phyloP scores from a whole-genome alignment of 2,797 vertebrate genomes.

The Morelia viridis region DNA sequence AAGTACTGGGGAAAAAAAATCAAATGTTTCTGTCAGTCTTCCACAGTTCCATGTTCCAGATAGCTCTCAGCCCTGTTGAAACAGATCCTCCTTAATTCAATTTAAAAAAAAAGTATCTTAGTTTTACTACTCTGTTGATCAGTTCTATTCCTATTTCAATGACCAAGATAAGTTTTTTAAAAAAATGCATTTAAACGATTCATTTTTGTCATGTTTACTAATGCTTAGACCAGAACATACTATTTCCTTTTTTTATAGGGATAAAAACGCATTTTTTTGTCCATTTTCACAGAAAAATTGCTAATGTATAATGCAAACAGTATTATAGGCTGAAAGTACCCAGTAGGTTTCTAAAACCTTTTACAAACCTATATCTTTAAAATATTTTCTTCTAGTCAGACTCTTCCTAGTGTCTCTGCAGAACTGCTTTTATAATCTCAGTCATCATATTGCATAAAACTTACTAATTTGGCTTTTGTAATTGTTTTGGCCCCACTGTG shows the following conservation, averaged over 20 bases:
- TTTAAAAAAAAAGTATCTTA: not conserved
- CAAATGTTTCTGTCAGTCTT: not conserved
- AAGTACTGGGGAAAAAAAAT: not conserved
- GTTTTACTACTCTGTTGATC: not conserved
- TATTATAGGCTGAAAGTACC: not conserved
- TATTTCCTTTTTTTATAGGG: not conserved
- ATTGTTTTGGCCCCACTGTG: not conserved
- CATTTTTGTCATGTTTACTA: not conserved
- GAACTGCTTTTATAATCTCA: not conserved
- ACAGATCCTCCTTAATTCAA: not conserved
- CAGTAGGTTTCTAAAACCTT: not conserved
- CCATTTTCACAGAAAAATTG: not conserved
- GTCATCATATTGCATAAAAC: not conserved
- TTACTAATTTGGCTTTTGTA: not conserved
- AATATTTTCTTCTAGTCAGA: not conserved
- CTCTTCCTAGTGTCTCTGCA: not conserved
- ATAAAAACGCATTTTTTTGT: not conserved
- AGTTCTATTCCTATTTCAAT: not conserved
- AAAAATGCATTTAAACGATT: not conserved
- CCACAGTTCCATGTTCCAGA: not conserved
- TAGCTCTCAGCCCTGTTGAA: not conserved
- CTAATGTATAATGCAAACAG: not conserved
- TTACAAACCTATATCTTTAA: not conserved
- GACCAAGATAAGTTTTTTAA: not conserved
- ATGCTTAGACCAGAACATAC: not conserved